These are phyloP conservation scores for Oncorhynchus nerka DNA, from an alignment of 2,113 vertebrate genomes.

Conservation along the genomic window DNA sequence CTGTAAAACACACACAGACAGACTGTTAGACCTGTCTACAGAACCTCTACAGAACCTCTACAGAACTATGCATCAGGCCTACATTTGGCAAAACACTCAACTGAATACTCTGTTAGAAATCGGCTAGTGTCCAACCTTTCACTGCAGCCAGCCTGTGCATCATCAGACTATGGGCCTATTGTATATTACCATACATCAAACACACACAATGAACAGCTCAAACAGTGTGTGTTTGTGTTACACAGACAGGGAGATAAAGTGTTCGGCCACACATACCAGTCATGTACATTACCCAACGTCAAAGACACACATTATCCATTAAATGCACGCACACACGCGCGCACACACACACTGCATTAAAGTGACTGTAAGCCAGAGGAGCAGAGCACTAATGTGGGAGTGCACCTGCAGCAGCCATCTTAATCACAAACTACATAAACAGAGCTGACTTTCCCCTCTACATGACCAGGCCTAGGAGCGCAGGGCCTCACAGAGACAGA, in stretches of 20 bases:
- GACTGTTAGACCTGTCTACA: background rate
- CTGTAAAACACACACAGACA: slow-evolving; percentile 65
- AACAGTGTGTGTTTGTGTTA: background rate
- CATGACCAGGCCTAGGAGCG: slow-evolving; percentile 21
- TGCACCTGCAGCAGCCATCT: slow-evolving; percentile 46
- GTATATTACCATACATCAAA: background rate
- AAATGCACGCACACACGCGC: too few relatives aligned
- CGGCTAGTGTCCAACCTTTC: background rate
- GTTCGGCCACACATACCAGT: background rate
- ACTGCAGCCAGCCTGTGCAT: background rate
- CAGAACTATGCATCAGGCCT: background rate
- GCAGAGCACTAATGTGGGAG: slow-evolving; percentile 22
- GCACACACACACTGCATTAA: background rate
- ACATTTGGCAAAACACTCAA: background rate
- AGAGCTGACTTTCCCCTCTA: slow-evolving; percentile 28
- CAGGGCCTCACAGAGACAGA: slow-evolving; percentile 33
- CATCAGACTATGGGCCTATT: background rate
- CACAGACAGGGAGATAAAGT: background rate
- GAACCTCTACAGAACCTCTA: too few relatives aligned
- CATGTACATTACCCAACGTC: background rate
- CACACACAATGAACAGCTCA: background rate
- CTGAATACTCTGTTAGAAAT: background rate
- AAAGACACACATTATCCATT: background rate
- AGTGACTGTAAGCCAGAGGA: slow-evolving; percentile 14
- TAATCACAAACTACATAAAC: slow-evolving; percentile 55